Percentiles rank a stretch among this genome's conserved stretches.
Conservation (phyloP, 2,113 vertebrate species). For the Arothron firmamentum region DNA sequence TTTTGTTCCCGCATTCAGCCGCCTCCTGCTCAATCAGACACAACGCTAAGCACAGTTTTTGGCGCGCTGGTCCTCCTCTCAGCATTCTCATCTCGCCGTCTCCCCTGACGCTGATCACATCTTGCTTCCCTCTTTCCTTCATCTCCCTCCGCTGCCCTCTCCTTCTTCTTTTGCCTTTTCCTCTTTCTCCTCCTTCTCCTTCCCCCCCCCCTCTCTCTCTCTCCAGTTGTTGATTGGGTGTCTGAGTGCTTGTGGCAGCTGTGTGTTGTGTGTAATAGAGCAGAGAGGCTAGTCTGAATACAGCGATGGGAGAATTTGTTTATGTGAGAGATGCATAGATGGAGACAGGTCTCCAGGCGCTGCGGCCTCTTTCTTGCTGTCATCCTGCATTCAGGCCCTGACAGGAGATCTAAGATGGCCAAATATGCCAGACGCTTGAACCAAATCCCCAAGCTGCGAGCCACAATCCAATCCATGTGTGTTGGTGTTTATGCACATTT, state of each 20-base stretch:
- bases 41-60: constrained; percentile 79
- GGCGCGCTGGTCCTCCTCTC: constrained; percentile 68
- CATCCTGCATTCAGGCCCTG: constrained; percentile 88
- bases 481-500: constrained; percentile 73
- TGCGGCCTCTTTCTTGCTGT: constrained; percentile 83
- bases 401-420: constrained; percentile 85
- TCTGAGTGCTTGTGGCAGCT: constrained; percentile 99
- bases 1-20: constrained; percentile 45
- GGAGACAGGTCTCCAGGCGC: constrained; percentile 87
- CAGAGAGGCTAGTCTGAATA: constrained; percentile 98
- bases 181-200: constrained; percentile 58
- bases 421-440: constrained; percentile 81
- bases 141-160: constrained; percentile 72
- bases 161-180: constrained; percentile 35
- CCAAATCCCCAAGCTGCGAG: constrained; percentile 69
- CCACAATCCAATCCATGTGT: constrained; percentile 53
- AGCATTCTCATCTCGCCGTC: constrained; percentile 61
- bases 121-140: constrained; percentile 72
- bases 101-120: constrained; percentile 47
- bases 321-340: constrained; percentile 99
- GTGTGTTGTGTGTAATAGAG: constrained; percentile 99
- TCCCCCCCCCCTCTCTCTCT: constrained; percentile 58
- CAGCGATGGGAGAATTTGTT: constrained; percentile 98
- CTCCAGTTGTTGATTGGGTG: constrained; percentile 98
- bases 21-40: constrained; percentile 83